Evolutionary conservation across 2,797 vertebrate species (phyloP).

Genomic region (Dallia pectoralis): DNA sequence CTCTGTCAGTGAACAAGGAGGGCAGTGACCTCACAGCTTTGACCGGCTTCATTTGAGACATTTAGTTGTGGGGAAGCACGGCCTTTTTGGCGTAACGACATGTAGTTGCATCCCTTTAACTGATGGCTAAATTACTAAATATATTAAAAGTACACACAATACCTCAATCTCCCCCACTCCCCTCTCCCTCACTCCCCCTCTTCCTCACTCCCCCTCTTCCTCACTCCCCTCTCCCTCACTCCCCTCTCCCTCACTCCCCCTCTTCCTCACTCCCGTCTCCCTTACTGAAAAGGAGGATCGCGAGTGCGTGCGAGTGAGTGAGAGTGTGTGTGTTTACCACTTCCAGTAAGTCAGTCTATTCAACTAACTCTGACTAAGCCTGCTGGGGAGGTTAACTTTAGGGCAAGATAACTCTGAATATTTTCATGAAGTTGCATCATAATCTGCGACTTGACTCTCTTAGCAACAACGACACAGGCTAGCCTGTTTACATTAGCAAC

Average conservation of each 20-base stretch:
- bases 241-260: slow-evolving; percentile 26
- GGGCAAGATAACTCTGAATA: not conserved
- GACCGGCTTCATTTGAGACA: too few relatives aligned
- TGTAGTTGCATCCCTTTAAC: too few relatives aligned
- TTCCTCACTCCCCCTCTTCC: slow-evolving; percentile 14
- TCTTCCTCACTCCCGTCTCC: not conserved
- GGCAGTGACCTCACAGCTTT: too few relatives aligned
- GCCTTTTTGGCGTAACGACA: too few relatives aligned
- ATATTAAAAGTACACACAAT: too few relatives aligned
- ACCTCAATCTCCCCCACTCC: too few relatives aligned
- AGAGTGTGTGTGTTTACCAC: not conserved
- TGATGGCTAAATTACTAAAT: too few relatives aligned
- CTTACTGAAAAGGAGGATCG: too few relatives aligned
- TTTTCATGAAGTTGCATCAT: slow-evolving; percentile 40
- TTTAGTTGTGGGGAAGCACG: too few relatives aligned
- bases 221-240: slow-evolving; percentile 15
- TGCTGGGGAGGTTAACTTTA: not conserved
- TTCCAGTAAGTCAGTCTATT: not conserved
- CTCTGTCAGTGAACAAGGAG: too few relatives aligned
- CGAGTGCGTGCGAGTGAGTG: too few relatives aligned
- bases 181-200: not conserved
- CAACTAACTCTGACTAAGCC: not conserved
- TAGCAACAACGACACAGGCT: not conserved
- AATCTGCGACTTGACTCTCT: slow-evolving; percentile 9
- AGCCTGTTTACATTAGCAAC: too few relatives aligned